phyloP scores from a whole-genome alignment of 1,140 invertebrate genomes.

The Drosophila tristis region DNA sequence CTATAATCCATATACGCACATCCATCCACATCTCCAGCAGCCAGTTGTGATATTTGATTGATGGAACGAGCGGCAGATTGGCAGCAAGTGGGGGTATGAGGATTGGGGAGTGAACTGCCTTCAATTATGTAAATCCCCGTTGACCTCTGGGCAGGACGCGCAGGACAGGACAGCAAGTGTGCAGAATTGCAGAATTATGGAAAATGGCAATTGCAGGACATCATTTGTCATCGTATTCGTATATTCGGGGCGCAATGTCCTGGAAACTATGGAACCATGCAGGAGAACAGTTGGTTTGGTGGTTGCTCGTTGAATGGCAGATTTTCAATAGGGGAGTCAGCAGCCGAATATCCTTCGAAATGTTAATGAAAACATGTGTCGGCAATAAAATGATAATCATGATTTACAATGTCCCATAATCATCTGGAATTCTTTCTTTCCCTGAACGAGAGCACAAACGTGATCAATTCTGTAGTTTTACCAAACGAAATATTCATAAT shows the following conservation, averaged over 20 bases:
- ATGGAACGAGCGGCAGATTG: constrained; percentile 31
- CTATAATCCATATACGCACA: not conserved
- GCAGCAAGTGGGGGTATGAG: not conserved
- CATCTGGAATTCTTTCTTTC: constrained; percentile 34
- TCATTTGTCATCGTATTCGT: constrained; percentile 67
- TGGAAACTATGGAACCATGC: constrained; percentile 26
- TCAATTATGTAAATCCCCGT: constrained; percentile 71
- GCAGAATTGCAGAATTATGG: constrained; percentile 74
- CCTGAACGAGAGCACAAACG: constrained; percentile 29
- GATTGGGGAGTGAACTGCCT: constrained; percentile 12
- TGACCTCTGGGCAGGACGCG: constrained; percentile 30
- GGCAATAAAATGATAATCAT: constrained; percentile 77
- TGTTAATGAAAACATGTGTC: constrained; percentile 77
- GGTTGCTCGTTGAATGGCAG: constrained; percentile 2
- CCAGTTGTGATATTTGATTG: constrained; percentile 59
- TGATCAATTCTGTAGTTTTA: constrained; percentile 42
- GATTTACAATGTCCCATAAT: constrained; percentile 50
- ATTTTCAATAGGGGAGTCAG: too few species aligned
- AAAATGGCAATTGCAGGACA: constrained; percentile 57
- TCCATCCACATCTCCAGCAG: constrained; percentile 11
- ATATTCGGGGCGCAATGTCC: not conserved
- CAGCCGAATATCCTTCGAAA: constrained; percentile 1
- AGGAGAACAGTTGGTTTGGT: constrained; percentile 20
- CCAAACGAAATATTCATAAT: constrained; percentile 47
- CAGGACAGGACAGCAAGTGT: constrained; percentile 53